Evolutionary conservation across 2,888 invertebrate species (phyloP).

Genomic region (Eulithis testata): DNA sequence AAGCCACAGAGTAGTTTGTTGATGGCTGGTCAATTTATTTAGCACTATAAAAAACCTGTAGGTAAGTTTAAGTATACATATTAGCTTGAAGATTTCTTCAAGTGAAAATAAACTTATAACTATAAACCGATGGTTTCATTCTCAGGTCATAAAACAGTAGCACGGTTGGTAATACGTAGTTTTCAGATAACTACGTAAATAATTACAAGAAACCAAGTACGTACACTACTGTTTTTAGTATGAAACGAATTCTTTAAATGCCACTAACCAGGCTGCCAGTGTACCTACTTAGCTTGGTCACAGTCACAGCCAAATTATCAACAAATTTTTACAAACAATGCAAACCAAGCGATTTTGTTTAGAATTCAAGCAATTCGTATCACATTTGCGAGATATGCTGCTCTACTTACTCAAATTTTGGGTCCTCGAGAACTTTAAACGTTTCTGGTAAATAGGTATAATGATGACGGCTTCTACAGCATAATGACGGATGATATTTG

Average conservation of each 20-base stretch:
- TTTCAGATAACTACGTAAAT: too few species aligned
- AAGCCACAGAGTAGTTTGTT: not conserved
- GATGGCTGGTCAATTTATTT: not conserved
- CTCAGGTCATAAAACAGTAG: too few species aligned
- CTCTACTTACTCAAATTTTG: slow-evolving; percentile 50
- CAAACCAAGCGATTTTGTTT: slow-evolving; percentile 23
- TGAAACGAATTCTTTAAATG: too few species aligned
- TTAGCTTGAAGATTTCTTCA: too few species aligned
- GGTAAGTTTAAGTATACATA: not conserved
- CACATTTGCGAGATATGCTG: slow-evolving; percentile 28
- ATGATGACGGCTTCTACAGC: slow-evolving; percentile 56
- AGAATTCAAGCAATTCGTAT: slow-evolving; percentile 24
- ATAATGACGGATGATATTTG: slow-evolving; percentile 38
- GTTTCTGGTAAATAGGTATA: slow-evolving; percentile 49
- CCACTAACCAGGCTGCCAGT: too few species aligned
- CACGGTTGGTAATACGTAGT: too few species aligned
- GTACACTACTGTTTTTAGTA: too few species aligned
- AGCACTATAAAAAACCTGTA: not conserved
- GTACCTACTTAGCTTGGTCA: too few species aligned
- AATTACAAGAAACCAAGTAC: too few species aligned
- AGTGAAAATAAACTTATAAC: too few species aligned
- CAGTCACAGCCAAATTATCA: slow-evolving; percentile 1
- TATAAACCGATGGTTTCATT: too few species aligned
- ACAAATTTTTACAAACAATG: slow-evolving; percentile 33
- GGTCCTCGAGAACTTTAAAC: slow-evolving; percentile 59